phyloP scores from a whole-genome alignment of 2,888 invertebrate species.

The Tipula vernalis region DNA sequence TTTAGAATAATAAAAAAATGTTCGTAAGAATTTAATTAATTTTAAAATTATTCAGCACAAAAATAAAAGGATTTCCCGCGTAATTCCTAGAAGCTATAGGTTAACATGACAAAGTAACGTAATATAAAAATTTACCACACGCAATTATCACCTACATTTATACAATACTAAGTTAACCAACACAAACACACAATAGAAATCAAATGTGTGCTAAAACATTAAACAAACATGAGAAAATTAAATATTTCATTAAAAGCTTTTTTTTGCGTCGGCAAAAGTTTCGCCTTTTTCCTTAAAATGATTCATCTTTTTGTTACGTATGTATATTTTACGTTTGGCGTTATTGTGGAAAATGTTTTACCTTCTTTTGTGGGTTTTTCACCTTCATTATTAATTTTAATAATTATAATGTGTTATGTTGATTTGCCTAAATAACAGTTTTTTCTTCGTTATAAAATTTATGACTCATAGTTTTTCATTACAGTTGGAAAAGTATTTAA shows the following conservation, averaged over 20 bases:
- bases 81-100: background rate
- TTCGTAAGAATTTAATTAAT: too few species aligned
- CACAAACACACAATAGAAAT: background rate
- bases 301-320: background rate
- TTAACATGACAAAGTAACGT: background rate
- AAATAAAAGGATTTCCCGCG: too few species aligned
- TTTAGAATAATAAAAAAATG: too few species aligned
- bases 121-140: background rate
- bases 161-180: background rate
- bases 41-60: too few species aligned
- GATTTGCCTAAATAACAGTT: background rate
- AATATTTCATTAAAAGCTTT: slow-evolving; percentile 4
- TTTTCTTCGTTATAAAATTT: background rate
- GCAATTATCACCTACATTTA: background rate
- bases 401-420: background rate
- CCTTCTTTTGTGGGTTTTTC: background rate
- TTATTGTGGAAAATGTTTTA: background rate
- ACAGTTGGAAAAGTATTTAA: background rate
- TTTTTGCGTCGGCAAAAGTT: background rate
- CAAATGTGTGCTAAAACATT: background rate
- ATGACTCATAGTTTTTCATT: background rate
- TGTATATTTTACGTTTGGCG: background rate
- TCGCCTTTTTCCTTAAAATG: background rate
- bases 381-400: background rate
- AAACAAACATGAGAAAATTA: background rate